phyloP scores from a whole-genome alignment of 2,888 invertebrate species.

The Catocala sponsa region DNA sequence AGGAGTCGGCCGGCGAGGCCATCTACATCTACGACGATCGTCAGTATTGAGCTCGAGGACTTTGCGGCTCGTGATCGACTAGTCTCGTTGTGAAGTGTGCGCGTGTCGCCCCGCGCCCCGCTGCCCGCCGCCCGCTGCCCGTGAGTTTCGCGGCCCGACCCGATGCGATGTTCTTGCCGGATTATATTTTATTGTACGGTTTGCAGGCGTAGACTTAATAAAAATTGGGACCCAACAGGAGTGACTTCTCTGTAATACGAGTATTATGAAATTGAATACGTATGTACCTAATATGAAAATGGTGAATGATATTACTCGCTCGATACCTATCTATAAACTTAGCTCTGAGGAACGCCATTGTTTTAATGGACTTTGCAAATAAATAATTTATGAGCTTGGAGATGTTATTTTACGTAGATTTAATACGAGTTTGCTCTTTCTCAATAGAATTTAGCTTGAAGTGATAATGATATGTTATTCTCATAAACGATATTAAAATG shows the following conservation, averaged over 20 bases:
- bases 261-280: constrained; percentile 46
- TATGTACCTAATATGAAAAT: constrained; percentile 48
- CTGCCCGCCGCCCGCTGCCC: constrained; percentile 19
- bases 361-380: constrained; percentile 58
- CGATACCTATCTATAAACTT: constrained; percentile 29
- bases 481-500: constrained; percentile 72
- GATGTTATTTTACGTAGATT: constrained; percentile 64
- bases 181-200: constrained; percentile 49
- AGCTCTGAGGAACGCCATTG: constrained; percentile 42
- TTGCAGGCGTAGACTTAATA: constrained; percentile 63
- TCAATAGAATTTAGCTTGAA: constrained; percentile 72
- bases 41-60: constrained; percentile 71
- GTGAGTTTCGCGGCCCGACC: constrained; percentile 24
- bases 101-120: constrained; percentile 21
- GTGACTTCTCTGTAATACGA: constrained; percentile 57
- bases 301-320: constrained; percentile 32
- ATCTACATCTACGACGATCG: constrained; percentile 87
- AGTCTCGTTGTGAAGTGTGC: constrained; percentile 48
- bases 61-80: constrained; percentile 53
- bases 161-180: constrained; percentile 48
- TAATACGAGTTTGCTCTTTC: constrained; percentile 70
- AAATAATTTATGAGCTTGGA: constrained; percentile 64
- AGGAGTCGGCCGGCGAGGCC: constrained; percentile 91
- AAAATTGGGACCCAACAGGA: constrained; percentile 77
- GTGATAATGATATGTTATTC: constrained; percentile 73